Base-by-base conservation (phyloP, 2,797 vertebrate genomes). In the Spheniscus humboldti region DNA sequence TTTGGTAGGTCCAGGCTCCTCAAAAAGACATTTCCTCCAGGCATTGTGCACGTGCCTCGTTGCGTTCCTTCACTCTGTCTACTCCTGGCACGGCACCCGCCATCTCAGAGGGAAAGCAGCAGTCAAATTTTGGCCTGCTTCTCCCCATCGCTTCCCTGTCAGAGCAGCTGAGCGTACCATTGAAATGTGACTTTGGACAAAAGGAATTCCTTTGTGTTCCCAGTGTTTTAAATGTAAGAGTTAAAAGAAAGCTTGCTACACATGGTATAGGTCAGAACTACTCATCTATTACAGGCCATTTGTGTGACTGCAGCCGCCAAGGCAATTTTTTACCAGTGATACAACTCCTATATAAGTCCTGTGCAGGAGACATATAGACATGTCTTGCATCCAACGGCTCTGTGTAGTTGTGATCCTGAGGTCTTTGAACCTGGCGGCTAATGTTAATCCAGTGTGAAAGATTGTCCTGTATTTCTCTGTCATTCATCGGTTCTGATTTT, bases 41-140 rank as follows among this genome's bases (percentile, higher is more conserved):
- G 18, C 1, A 2, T 10, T 3, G 0, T 59, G 28, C 55, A 27
- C 1, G 0, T 62, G 41, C 35, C 30, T 60, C 18, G 0, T 23
- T 37, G 30, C 4, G 1, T 13, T 86, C 37, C 24, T 63, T 60
- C 33, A 19, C 39, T 90, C 48, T 67, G 17, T 30, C 55, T 56
- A 20, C 41, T 13, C 35, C 35, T 18, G 10, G 15, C 20, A 1
- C 13, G 10, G 62, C 31, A 60, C 25, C 60, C 74, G 9, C 48
- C 2, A 2, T 41, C 59, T 31, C 47, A 13, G n/a, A 39, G 15
- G 59, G 47, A 92, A 53, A 75, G 39, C 68, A 62, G 47, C 16
- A 12, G 22, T 18, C 33, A 60, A 2, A n/a, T 86, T 75, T 71
- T 66, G 71, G 19, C 39, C 22, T 67, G 18, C n/a, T 80, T 41